Evolutionary conservation across 2,113 vertebrate genomes (phyloP), one percentile per base, ranked within the genome.

Genomic region (Bostrychus sinensis): DNA sequence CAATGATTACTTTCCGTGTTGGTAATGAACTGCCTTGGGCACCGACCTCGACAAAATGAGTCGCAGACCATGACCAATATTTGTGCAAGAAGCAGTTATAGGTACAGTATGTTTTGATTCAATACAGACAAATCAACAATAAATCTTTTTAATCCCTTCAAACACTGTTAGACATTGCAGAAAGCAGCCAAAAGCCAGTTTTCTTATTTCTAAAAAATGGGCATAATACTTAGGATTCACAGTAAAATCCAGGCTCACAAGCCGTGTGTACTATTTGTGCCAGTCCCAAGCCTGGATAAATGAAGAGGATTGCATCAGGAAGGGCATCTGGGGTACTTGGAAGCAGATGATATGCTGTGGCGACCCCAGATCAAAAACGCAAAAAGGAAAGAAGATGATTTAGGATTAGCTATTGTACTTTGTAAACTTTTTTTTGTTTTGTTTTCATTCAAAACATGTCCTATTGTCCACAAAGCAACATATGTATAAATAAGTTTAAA

Each of bases 11-110:
- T 75, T 48, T 75, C 68, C 54, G 37, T 81, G 81, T 83, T 82
- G 82, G 71, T 89, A 87, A 88, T 88, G 80, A 88, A 46, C 78
- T 65, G 89, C 89, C 87, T 70, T 70, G 79, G 87, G 89, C 89
- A 1, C 11, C 11, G 45, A 48, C 45, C 45, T 73, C 16, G 72
- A 71, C 75, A 63, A 54, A n/a, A 23, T 10, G 9, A 45, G 3
- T 7, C 11, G n/a, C n/a, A n/a, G 32, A 7, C 32, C 7, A 34
- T 34, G 32, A 34, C 11, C n/a, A 34, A 16, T 43, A n/a, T 43
- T 20, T 43, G 41, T 19, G 41, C 1, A 43, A 11, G 43, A 46
- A 46, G 22, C n/a, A n/a, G n/a, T n/a, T n/a, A n/a, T n/a, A n/a
- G n/a, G n/a, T n/a, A n/a, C n/a, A n/a, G n/a, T n/a, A n/a, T n/a